These are phyloP conservation scores for Coenonympha arcania DNA, from an alignment of 2,888 invertebrate species.

Conservation along the genomic window DNA sequence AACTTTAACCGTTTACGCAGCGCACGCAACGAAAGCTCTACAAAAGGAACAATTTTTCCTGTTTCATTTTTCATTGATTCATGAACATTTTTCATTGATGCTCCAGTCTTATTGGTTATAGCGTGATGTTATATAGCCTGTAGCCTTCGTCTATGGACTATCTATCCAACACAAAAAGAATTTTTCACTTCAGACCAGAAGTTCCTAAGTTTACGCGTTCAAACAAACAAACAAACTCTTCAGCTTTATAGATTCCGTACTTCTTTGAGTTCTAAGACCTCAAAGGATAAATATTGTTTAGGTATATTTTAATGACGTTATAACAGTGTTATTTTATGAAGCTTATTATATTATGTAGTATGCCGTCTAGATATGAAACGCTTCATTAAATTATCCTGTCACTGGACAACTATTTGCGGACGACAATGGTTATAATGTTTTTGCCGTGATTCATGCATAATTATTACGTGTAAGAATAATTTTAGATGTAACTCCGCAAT, in stretches of 20 bases:
- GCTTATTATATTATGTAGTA: slow-evolving; percentile 1
- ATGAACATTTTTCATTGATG: too few relatives aligned
- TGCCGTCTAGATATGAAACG: slow-evolving; percentile 21
- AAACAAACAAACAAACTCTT: too few relatives aligned
- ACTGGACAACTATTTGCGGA: slow-evolving; percentile 32
- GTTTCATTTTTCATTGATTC: too few relatives aligned
- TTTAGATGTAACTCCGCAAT: slow-evolving; percentile 25
- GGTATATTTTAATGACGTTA: slow-evolving; percentile 4
- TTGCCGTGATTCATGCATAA: slow-evolving; percentile 29
- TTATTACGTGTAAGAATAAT: slow-evolving; percentile 27
- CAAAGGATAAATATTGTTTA: background rate
- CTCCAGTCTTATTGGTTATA: too few relatives aligned
- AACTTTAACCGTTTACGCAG: too few relatives aligned
- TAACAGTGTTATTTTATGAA: background rate
- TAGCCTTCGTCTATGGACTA: too few relatives aligned
- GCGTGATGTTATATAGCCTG: too few relatives aligned
- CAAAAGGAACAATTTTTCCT: too few relatives aligned
- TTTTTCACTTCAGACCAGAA: too few relatives aligned
- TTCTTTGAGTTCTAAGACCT: background rate
- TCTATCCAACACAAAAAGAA: too few relatives aligned
- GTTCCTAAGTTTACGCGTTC: too few relatives aligned
- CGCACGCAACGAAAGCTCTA: too few relatives aligned
- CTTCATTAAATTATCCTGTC: slow-evolving; percentile 30
- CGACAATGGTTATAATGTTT: slow-evolving; percentile 29
- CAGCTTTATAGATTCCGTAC: background rate